Conservation (phyloP, 2,888 invertebrate genomes). For the Cynaeus angustus region DNA sequence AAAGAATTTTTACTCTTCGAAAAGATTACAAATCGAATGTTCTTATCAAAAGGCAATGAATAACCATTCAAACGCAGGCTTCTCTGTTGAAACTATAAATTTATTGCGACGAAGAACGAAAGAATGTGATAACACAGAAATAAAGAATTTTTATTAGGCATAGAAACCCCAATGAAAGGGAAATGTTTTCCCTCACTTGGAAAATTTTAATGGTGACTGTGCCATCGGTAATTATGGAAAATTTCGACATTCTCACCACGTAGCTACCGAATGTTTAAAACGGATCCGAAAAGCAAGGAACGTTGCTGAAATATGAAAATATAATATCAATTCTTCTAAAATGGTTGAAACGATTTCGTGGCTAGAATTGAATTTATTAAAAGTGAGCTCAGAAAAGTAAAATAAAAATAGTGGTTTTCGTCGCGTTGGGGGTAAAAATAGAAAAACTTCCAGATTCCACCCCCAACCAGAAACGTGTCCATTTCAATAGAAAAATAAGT, state of each 20-base stretch:
- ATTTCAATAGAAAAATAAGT: no score
- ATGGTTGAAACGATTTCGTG: conserved; percentile 2
- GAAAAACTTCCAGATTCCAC: no score
- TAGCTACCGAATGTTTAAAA: conserved; percentile 31
- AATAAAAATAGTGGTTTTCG: neutral
- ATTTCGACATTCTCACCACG: conserved; percentile 15
- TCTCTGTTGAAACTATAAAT: conserved; percentile 54
- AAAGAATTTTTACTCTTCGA: conserved; percentile 41
- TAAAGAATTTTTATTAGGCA: conserved; percentile 52
- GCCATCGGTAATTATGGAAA: conserved; percentile 21
- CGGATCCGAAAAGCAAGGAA: conserved; percentile 26
- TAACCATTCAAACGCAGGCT: conserved; percentile 48
- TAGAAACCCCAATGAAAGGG: no score
- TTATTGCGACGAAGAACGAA: conserved; percentile 46
- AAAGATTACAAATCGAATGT: conserved; percentile 47
- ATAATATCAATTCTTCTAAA: conserved; percentile 36
- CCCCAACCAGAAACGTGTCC: no score
- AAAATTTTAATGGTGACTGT: neutral
- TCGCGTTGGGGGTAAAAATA: no score
- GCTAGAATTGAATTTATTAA: conserved; percentile 8
- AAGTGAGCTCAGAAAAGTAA: neutral
- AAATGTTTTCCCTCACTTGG: conserved; percentile 7
- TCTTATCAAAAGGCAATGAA: conserved; percentile 53
- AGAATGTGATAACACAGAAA: conserved; percentile 48
- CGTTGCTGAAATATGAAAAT: conserved; percentile 37